Evolutionary conservation across 2,888 invertebrate genomes (phyloP).

Genomic region (Desoria tigrina): DNA sequence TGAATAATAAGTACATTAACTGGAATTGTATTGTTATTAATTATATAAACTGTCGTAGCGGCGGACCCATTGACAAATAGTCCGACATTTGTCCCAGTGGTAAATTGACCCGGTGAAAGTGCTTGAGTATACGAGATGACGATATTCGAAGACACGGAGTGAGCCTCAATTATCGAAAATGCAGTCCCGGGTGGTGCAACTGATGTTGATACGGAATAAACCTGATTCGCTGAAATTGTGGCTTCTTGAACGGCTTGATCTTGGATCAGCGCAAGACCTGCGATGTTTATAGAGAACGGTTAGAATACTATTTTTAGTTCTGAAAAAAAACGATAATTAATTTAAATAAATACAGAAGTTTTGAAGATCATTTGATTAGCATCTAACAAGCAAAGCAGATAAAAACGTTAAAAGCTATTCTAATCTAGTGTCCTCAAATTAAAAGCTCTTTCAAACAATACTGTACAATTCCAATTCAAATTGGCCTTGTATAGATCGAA

Average conservation of each 20-base stretch:
- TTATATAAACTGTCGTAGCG: constrained; percentile 57
- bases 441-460: too few relatives aligned
- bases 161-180: constrained; percentile 68
- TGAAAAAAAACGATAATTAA: too few relatives aligned
- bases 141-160: constrained; percentile 64
- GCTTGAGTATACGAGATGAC: constrained; percentile 61
- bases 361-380: too few relatives aligned
- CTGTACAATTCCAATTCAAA: too few relatives aligned
- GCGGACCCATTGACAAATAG: constrained; percentile 56
- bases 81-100: constrained; percentile 67
- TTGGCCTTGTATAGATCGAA: too few relatives aligned
- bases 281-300: neutral
- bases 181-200: constrained; percentile 57
- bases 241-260: constrained; percentile 24
- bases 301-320: neutral
- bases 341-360: too few relatives aligned
- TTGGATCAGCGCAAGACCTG: neutral
- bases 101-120: constrained; percentile 55
- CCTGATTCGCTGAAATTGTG: constrained; percentile 6
- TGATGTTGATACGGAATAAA: constrained; percentile 27
- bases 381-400: too few relatives aligned
- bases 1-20: constrained; percentile 60
- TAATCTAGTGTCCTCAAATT: too few relatives aligned
- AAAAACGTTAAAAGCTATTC: too few relatives aligned
- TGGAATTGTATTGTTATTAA: constrained; percentile 58